Evolutionary conservation across 2,797 vertebrate genomes (phyloP).

Genomic region (Gila robusta): DNA sequence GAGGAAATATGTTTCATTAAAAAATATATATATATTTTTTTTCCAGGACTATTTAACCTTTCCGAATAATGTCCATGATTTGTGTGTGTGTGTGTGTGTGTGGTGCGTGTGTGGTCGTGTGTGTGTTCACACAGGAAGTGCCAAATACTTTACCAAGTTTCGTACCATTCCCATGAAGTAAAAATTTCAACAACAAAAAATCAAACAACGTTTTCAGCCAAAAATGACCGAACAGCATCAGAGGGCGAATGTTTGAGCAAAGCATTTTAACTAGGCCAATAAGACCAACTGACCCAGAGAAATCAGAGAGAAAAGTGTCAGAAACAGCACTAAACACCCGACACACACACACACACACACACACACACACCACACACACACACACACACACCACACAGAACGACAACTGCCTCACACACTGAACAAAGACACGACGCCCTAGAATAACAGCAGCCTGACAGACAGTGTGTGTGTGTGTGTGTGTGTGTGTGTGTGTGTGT

Average conservation of each 20-base stretch:
- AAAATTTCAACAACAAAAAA: too few species aligned
- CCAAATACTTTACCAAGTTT: background rate
- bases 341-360: background rate
- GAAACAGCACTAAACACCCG: conserved; percentile 2
- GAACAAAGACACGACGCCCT: conserved; percentile 72
- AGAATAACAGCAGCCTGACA: conserved; percentile 66
- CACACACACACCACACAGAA: background rate
- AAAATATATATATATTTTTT: too few species aligned
- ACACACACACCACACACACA: conserved; percentile 2
- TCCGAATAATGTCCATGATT: too few species aligned
- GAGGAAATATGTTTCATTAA: too few species aligned
- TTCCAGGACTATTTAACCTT: too few species aligned
- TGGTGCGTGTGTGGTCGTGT: too few species aligned
- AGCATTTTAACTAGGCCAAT: background rate
- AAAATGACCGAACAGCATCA: background rate
- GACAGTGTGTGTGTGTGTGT: conserved; percentile 10
- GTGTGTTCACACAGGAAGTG: too few species aligned
- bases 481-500: too few species aligned
- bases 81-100: too few species aligned
- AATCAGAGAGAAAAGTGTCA: conserved; percentile 14
- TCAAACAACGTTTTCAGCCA: too few species aligned
- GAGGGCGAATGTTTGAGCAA: too few species aligned
- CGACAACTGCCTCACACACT: conserved; percentile 68
- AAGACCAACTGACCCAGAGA: background rate
- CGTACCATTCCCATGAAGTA: background rate